Base-by-base conservation (phyloP, 2,888 invertebrate species). In the Diplazon laetatorius region DNA sequence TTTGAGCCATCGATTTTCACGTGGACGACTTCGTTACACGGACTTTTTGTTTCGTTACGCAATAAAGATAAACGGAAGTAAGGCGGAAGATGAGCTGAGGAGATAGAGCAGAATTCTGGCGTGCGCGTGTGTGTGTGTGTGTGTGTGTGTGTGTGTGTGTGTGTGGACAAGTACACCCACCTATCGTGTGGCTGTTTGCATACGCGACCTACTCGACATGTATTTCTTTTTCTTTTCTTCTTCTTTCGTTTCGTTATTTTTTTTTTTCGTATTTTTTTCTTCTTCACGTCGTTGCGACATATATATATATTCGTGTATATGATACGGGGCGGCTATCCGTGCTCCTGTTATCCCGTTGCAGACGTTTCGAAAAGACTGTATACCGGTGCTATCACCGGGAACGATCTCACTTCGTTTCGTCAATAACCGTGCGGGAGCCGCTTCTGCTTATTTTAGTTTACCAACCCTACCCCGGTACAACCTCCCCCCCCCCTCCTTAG, bases 321-420 rank as follows among this genome's bases (percentile, higher is more conserved):
- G 2, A 30, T 30, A 30, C 2, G 30, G n/a, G n/a, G n/a, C n/a
- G n/a, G n/a, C n/a, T 6, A 55, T 30, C 22, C 6, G 14, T 9
- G 14, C 8, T 55, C 55, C 1, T 55, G 30, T 55, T 37, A 35
- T 10, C 12, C n/a, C 9, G 63, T 48, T 37, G 48, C 48, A 50
- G 48, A 48, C 48, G 48, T 65, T 48, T 65, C 48, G 30, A 65
- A 65, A 65, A 65, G 48, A 46, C 63, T 46, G 50, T 65, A 65
- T 65, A n/a, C n/a, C n/a, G 48, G 18, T 50, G n/a, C 48, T 65
- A 50, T 65, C 63, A 18, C 48, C 18, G 35, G 37, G 63, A 37
- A 65, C 63, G 63, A 65, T 65, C 48, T 65, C 63, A 50, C 63
- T 65, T 65, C 48, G 63, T 65, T 65, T 65, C 35, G 48, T 65